Base-by-base conservation (phyloP, 2,888 invertebrate genomes). In the Glaucopsyche alexis region DNA sequence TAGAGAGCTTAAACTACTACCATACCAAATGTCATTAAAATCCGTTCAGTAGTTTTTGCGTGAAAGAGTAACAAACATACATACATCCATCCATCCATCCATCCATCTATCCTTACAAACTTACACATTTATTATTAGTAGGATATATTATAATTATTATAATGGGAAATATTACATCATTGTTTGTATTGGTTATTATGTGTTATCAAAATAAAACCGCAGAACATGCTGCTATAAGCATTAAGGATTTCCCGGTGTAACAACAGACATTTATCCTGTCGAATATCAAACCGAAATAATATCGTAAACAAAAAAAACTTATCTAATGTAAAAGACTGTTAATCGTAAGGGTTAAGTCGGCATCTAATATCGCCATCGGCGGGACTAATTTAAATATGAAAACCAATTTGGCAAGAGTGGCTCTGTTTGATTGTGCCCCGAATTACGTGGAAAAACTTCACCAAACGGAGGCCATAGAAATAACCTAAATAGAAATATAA, bases 381-480 rank as follows among this genome's bases (percentile, higher is more conserved):
- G 79, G 80, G 82, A 81, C 85, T 86, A 84, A 91, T 91, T 91
- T 90, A 89, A 91, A 91, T 91, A 91, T 91, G 88, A 88, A 90
- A 91, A 91, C 90, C 90, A 90, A 91, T 91, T 90, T 87, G 87
- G 82, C 80, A 82, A 83, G 86, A 87, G 85, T 87, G 88, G 84
- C 82, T 84, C 85, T 83, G 85, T 88, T 89, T 87, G 89, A 89
- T 89, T 90, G 78, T 49, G 29, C 29, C 49, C 80, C 81, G 85
- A 85, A 87, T 87, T 86, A 86, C 83, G 84, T 83, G 84, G 78
- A 81, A 82, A 80, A 83, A 83, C 82, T 81, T 42, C 4, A n/a
- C 4, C 5, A 65, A 65, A 29, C 7, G 8, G 40, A 40, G 14
- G 40, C n/a, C 8, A 52, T 16, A 52, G 3, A 6, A 50, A 50